Conservation (phyloP, 2,888 invertebrate genomes). For the Aspidiotus destructor region DNA sequence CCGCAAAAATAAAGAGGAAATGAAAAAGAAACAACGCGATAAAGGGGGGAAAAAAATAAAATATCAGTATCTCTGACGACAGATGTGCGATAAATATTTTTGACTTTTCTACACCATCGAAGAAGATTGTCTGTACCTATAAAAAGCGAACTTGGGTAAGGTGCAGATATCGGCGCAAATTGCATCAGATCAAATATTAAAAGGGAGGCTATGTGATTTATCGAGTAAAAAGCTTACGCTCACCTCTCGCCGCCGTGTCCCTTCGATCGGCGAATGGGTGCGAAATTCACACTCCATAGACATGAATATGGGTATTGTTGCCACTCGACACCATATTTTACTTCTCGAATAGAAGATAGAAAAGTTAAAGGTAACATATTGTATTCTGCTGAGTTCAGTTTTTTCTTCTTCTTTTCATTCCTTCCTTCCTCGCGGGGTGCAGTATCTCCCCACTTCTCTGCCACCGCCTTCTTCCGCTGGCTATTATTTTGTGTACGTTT, state of each 20-base stretch:
- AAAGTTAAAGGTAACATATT: slow-evolving; percentile 33
- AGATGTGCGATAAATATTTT: slow-evolving; percentile 30
- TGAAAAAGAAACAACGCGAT: too few relatives aligned
- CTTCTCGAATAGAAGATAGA: slow-evolving; percentile 29
- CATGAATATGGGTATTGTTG: slow-evolving; percentile 29
- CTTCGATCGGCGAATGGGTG: slow-evolving; percentile 20
- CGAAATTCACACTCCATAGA: slow-evolving; percentile 23
- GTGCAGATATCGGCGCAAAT: slow-evolving; percentile 27
- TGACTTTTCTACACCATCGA: slow-evolving; percentile 24
- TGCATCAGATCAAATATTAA: slow-evolving; percentile 32
- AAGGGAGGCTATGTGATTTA: slow-evolving; percentile 29
- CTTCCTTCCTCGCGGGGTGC: not conserved
- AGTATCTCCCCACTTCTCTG: too few relatives aligned
- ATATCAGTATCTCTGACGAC: not conserved
- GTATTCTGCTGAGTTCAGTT: slow-evolving; percentile 29
- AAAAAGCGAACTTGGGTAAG: slow-evolving; percentile 7
- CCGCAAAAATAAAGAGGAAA: too few relatives aligned
- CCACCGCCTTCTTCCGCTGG: not conserved
- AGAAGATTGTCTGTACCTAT: slow-evolving; percentile 29
- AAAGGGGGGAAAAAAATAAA: too few relatives aligned
- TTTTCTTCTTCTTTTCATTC: slow-evolving; percentile 1
- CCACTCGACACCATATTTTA: slow-evolving; percentile 29
- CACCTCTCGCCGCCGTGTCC: slow-evolving; percentile 16
- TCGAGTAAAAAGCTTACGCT: slow-evolving; percentile 29
- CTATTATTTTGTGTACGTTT: slow-evolving; percentile 25